Evolutionary conservation across 1,140 invertebrate genomes (phyloP).

Genomic region (Dinoponera quadriceps): DNA sequence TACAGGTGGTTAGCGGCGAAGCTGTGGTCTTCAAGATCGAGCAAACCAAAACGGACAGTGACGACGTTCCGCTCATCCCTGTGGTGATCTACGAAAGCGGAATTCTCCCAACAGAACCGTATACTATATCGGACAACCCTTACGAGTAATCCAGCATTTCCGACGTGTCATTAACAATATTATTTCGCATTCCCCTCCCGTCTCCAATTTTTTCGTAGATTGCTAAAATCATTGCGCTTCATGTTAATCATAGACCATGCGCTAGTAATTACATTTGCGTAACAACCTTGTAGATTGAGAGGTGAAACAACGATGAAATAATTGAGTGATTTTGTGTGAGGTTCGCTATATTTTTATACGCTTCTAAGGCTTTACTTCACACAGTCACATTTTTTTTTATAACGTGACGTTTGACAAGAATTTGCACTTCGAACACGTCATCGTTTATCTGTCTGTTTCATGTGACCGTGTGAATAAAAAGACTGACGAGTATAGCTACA

Average conservation of each 20-base stretch:
- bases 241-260: slow-evolving; percentile 6
- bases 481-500: slow-evolving; percentile 3
- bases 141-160: slow-evolving; percentile 87
- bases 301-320: not conserved
- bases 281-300: too few species aligned
- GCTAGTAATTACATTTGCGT: not conserved
- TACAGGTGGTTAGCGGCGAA: slow-evolving; percentile 91
- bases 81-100: slow-evolving; percentile 90
- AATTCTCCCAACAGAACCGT: slow-evolving; percentile 87
- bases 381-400: not conserved
- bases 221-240: not conserved
- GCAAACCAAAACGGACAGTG: slow-evolving; percentile 90
- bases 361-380: not conserved
- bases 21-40: slow-evolving; percentile 95
- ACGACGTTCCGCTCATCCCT: slow-evolving; percentile 89
- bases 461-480: not conserved
- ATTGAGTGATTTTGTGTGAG: not conserved
- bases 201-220: not conserved
- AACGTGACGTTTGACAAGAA: not conserved
- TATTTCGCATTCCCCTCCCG: not conserved
- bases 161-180: not conserved
- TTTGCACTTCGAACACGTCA: not conserved
- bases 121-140: slow-evolving; percentile 89
- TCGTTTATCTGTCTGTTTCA: not conserved
- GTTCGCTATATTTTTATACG: not conserved